Conservation (phyloP, 2,797 vertebrate species). For the Aphelocoma californica region DNA sequence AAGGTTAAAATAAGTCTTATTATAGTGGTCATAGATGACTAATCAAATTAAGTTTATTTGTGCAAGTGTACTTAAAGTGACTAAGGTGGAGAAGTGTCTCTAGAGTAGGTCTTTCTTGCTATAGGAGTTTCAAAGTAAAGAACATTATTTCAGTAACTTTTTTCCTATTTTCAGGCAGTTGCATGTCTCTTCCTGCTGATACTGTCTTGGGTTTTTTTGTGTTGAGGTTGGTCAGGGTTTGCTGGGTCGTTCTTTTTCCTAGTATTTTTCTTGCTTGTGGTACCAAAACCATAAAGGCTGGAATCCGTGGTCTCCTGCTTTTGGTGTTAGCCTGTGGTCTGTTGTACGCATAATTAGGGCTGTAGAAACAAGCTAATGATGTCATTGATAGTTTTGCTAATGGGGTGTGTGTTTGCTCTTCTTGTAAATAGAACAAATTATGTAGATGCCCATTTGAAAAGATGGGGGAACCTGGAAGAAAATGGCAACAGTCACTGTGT, state of each 20-base stretch:
- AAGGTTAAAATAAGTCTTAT: not conserved
- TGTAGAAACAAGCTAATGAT: not conserved
- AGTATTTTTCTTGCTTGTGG: not conserved
- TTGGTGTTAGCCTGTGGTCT: not conserved
- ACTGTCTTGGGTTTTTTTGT: not conserved
- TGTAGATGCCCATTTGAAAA: not conserved
- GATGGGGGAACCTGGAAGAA: not conserved
- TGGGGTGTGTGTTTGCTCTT: not conserved
- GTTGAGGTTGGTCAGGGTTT: not conserved
- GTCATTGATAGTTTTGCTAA: not conserved
- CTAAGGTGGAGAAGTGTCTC: not conserved
- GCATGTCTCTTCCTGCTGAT: not conserved
- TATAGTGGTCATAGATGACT: not conserved
- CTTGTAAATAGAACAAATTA: not conserved
- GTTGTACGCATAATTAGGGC: not conserved
- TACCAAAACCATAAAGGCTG: not conserved
- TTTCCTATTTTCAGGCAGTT: not conserved
- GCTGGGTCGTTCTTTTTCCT: not conserved
- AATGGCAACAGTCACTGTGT: fast-evolving
- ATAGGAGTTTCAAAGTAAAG: not conserved
- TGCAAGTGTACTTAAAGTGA: not conserved
- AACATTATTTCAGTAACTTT: not conserved
- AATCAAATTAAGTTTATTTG: not conserved
- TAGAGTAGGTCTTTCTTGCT: not conserved
- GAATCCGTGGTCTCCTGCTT: not conserved